phyloP scores from a whole-genome alignment of 2,797 vertebrate species.

The Ptychobarbus kaznakovi region DNA sequence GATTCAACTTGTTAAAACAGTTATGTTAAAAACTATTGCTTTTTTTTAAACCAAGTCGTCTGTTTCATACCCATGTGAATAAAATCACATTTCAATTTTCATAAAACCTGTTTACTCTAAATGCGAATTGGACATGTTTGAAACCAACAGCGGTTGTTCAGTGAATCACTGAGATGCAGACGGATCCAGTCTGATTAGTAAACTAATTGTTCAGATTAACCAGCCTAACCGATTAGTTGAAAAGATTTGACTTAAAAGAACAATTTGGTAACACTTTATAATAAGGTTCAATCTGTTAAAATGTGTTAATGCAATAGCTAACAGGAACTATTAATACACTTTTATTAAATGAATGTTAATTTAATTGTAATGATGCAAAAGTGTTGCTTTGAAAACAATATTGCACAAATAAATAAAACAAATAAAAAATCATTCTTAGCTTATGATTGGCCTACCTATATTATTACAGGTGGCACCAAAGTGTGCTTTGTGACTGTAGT shows the following conservation, averaged over 20 bases:
- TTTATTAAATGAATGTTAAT: neutral
- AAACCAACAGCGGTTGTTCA: neutral
- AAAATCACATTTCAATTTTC: neutral
- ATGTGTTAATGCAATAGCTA: neutral
- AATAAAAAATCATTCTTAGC: neutral
- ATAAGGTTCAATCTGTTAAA: neutral
- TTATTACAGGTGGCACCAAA: neutral
- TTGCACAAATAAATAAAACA: neutral
- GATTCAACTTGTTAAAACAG: neutral
- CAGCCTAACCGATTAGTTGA: too few species aligned
- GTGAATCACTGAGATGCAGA: neutral
- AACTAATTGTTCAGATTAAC: neutral
- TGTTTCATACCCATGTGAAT: neutral
- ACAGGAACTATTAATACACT: neutral
- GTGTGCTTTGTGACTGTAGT: neutral
- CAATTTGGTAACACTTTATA: neutral
- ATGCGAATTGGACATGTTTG: neutral
- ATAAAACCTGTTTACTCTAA: neutral
- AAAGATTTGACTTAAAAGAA: neutral
- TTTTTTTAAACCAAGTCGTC: neutral
- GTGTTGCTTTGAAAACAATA: neutral
- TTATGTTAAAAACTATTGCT: neutral
- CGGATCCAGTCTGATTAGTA: neutral
- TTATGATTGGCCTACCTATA: neutral
- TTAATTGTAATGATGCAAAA: neutral